Percentiles rank a stretch among this genome's conserved stretches.
phyloP scores from a whole-genome alignment of 1,140 invertebrate genomes.

The Drosophila ogumai region DNA sequence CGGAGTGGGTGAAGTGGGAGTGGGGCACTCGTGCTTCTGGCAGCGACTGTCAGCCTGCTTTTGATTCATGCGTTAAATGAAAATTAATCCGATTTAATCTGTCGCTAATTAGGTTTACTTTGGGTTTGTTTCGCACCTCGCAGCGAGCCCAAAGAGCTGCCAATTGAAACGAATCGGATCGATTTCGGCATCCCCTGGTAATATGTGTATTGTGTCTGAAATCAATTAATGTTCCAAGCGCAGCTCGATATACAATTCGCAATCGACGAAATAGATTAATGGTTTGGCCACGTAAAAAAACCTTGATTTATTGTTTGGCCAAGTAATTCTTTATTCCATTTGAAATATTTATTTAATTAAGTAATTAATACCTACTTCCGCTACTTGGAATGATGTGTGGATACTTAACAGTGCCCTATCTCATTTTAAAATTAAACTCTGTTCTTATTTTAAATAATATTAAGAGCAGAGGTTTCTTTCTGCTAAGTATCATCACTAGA shows the following conservation, averaged over 20 bases:
- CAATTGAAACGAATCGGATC: conserved; percentile 23
- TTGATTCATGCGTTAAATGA: conserved; percentile 83
- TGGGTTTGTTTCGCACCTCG: conserved; percentile 80
- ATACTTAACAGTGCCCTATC: neutral
- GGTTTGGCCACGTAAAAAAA: conserved; percentile 17
- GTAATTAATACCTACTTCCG: conserved; percentile 21
- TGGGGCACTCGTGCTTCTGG: conserved; percentile 51
- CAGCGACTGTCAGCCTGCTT: conserved; percentile 67
- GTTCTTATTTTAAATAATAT: neutral
- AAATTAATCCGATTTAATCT: conserved; percentile 84
- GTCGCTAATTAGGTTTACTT: conserved; percentile 83
- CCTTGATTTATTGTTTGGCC: conserved; percentile 39
- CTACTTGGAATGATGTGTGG: conserved; percentile 5
- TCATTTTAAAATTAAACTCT: neutral
- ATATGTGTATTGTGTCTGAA: conserved; percentile 32
- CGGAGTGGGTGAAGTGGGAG: neutral
- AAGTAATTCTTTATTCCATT: conserved; percentile 22
- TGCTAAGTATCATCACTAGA: neutral
- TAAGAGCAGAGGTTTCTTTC: neutral
- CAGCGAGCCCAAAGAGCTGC: conserved; percentile 13
- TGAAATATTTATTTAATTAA: conserved; percentile 42
- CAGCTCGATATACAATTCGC: conserved; percentile 31
- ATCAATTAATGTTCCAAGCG: conserved; percentile 42
- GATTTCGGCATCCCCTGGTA: conserved; percentile 37
- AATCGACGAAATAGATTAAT: conserved; percentile 49